A percentile compares a stretch with the other conserved stretches of the same genome.
These are phyloP conservation scores for Dendrocopos noguchii DNA, from an alignment of 2,113 vertebrate genomes.

Conservation along the genomic window DNA sequence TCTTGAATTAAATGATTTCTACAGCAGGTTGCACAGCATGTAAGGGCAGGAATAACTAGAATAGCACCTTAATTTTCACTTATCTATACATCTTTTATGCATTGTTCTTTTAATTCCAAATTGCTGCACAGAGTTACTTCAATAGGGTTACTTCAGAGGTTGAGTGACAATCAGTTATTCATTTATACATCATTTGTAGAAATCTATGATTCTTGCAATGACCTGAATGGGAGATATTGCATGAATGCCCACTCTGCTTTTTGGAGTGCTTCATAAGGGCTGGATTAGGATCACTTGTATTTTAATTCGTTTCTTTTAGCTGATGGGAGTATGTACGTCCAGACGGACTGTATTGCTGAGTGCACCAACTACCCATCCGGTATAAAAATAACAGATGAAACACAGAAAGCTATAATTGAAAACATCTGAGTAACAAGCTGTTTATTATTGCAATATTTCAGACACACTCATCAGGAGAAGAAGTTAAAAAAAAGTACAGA, in stretches of 20 bases:
- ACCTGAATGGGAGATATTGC: background rate
- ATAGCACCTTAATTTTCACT: conserved; percentile 25
- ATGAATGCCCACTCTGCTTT: background rate
- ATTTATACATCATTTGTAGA: background rate
- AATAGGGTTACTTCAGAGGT: background rate
- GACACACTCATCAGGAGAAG: background rate
- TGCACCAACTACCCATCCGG: background rate
- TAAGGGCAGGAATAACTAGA: background rate
- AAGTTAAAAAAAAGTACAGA: background rate
- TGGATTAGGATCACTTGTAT: background rate
- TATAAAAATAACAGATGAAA: conserved; percentile 11
- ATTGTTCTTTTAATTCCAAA: background rate
- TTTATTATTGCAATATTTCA: background rate
- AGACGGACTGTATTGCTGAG: background rate
- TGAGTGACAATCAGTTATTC: background rate
- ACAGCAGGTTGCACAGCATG: background rate
- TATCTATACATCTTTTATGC: background rate
- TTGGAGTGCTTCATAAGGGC: background rate
- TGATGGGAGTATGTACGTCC: background rate
- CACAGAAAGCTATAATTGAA: background rate
- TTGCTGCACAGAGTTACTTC: background rate
- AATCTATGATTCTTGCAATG: background rate
- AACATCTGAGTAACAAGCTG: conserved; percentile 15
- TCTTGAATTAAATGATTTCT: background rate
- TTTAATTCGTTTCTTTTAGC: background rate